Base-by-base conservation (phyloP, 2,888 invertebrate species). In the Deilephila porcellus region DNA sequence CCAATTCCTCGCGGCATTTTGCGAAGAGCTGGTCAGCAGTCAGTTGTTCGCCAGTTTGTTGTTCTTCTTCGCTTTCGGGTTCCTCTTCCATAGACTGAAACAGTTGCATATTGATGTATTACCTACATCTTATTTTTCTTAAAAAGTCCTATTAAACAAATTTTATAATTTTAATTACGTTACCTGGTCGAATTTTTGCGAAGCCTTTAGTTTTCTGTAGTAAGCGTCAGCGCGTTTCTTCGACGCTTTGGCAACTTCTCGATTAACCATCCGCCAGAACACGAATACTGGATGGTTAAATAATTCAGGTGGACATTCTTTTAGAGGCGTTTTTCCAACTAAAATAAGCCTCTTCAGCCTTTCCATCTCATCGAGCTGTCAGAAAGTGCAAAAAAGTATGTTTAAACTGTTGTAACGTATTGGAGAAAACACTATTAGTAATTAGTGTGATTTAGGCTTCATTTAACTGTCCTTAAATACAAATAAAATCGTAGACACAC, bases 321-420 rank as follows among this genome's bases (percentile, higher is more conserved):
- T 95, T 59, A 97, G 88, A 0, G 96, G 96, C 67, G 97, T 96
- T 84, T 96, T 95, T 52, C 97, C 97, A 70, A 95, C 95, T 37
- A 97, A 91, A 74, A 97, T 96, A 77, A 97, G 91, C 77, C 95
- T 95, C 85, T 97, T 97, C 77, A 97, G 95, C 74, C 97, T 92
- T 86, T 96, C 96, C 92, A 96, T 95, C 88, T 97, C 97, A 82
- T 96, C 95, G 81, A 94, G 92, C 96, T 96, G 87, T 71, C 76
- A 82, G 79, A 64, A 34, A 20, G 34, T 60, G 17, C 34, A 37
- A 56, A 37, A 37, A n/a, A 37, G 20, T 37, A 25, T n/a, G 37
- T 20, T 60, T 11, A 11, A 29, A 60, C 32, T 17, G 5, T 20
- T 11, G 4, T 14, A 3, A 14, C 0, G n/a, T 56, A 56, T 17